Base-by-base conservation (phyloP, 2,888 invertebrate genomes). In the Hyles lineata region DNA sequence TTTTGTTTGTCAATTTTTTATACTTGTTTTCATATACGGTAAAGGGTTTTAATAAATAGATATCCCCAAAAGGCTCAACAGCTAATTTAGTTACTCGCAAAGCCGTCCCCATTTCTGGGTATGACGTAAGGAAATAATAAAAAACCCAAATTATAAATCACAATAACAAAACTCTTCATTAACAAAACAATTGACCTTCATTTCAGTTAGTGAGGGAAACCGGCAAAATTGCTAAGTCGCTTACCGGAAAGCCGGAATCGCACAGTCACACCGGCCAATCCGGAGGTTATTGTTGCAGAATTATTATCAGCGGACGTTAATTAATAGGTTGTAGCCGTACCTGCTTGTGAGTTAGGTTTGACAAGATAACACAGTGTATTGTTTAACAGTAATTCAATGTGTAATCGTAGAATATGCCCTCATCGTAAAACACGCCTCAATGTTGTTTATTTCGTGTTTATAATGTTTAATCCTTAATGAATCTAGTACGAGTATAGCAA, bases 221-320 rank as follows among this genome's bases (percentile, higher is more conserved):
- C 23, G 23, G 43, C 55, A 7, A 67, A 67, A 43, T 67, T 67
- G 43, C 25, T 23, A 23, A 67, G 43, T 67, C 67, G 67, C 50
- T 67, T 25, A 67, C 67, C 67, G 50, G 67, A 67, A 67, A 43
- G 21, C 67, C 67, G 67, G 63, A 63, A 43, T 23, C 72, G 58
- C 23, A 35, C 35, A 23, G 58, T 72, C 67, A 72, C 72, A 63
- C 72, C 58, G 72, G 43, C 52, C 63, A 29, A 72, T 72, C 72
- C 67, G 63, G 32, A 19, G 50, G 55, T 55, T 55, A 70, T 70
- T 55, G 73, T 52, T 61, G 61, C 62, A 23, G 60, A 70, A 70
- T 70, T 71, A 71, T 70, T 70, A 70, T 71, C 23, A 73, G 32
- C 61, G 60, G 58, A 62, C 62, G 70, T 73, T 70, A 73, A 73